phyloP scores from a whole-genome alignment of 2,797 vertebrate genomes.

The Parauchenoglanis punctatus region DNA sequence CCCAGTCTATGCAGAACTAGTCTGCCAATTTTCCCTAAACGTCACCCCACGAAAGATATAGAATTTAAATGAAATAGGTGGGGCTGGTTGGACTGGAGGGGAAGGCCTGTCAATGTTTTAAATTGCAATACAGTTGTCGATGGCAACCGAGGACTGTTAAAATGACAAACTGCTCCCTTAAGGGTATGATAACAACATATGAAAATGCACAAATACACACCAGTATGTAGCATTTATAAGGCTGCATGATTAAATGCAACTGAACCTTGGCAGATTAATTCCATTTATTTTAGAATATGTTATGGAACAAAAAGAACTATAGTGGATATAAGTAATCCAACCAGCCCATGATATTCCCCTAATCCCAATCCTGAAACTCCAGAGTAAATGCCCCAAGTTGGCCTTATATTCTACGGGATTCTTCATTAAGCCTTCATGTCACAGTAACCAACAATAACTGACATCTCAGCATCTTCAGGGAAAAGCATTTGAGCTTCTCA shows the following conservation, averaged over 20 bases:
- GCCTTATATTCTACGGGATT: slow-evolving; percentile 24
- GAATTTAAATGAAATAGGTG: background rate
- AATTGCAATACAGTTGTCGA: slow-evolving; percentile 9
- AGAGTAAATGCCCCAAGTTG: background rate
- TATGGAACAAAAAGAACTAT: background rate
- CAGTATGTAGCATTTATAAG: slow-evolving; percentile 5
- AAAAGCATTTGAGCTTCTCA: slow-evolving; percentile 43
- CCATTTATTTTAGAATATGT: background rate
- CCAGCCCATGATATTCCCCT: background rate
- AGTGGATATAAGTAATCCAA: background rate
- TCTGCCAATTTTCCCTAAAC: background rate
- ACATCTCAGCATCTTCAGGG: slow-evolving; percentile 50
- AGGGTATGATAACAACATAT: background rate
- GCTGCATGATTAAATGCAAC: slow-evolving; percentile 6
- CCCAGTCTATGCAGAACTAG: background rate
- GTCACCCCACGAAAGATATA: background rate
- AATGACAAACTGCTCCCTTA: slow-evolving; percentile 21
- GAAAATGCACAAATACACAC: slow-evolving; percentile 4
- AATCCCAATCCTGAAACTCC: background rate
- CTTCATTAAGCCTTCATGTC: slow-evolving; percentile 52
- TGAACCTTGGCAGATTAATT: slow-evolving; percentile 3
- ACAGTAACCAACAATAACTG: slow-evolving; percentile 55
- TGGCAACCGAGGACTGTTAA: background rate
- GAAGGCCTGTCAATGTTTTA: background rate
- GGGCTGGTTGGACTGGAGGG: background rate